These are phyloP conservation scores for Luscinia megarhynchos DNA, from an alignment of 2,797 vertebrate genomes.

Conservation along the genomic window DNA sequence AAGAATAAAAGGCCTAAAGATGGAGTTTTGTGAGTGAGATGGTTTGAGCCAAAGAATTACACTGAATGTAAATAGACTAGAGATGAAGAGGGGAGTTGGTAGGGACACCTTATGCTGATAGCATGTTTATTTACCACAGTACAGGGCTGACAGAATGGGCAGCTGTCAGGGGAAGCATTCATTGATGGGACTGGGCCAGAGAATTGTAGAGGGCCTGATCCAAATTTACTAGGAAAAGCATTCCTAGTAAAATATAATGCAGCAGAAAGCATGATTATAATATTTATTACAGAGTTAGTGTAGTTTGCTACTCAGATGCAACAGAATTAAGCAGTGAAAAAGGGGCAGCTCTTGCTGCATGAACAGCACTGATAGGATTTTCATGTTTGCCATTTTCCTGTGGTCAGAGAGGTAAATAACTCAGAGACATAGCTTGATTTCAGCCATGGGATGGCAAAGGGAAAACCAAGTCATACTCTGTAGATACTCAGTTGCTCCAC, in stretches of 20 bases:
- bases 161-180: background rate
- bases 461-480: slow-evolving; percentile 59
- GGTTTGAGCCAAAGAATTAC: background rate
- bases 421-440: slow-evolving; percentile 41
- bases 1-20: slow-evolving; percentile 25
- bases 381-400: background rate
- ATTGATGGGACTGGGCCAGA: background rate
- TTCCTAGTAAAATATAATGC: background rate
- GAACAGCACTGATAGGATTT: background rate
- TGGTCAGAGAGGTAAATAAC: slow-evolving; percentile 16
- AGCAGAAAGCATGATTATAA: background rate
- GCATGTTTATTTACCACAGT: background rate
- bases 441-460: slow-evolving; percentile 46
- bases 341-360: background rate
- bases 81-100: background rate
- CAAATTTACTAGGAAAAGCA: background rate
- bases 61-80: background rate
- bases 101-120: background rate
- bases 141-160: background rate
- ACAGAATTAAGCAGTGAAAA: background rate
- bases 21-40: background rate
- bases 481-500: slow-evolving; percentile 48
- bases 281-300: background rate
- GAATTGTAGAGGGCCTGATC: background rate
- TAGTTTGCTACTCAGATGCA: background rate